Conservation (phyloP, 2,888 invertebrate genomes). For the Gortyna flavago region DNA sequence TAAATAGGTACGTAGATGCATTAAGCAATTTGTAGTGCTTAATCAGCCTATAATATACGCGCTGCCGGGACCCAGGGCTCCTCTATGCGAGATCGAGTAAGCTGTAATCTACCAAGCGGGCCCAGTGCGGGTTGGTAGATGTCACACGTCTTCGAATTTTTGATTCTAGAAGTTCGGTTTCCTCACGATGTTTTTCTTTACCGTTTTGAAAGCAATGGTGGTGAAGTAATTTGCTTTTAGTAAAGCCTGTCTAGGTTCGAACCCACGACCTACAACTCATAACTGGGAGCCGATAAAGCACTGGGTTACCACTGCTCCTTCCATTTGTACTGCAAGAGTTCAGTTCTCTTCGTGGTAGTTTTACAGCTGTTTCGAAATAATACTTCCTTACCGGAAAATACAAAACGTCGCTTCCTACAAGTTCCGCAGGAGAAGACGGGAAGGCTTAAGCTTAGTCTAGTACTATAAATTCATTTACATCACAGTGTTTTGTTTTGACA, state of each 20-base stretch:
- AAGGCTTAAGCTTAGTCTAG: conserved; percentile 29
- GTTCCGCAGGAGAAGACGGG: conserved; percentile 2
- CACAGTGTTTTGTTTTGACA: conserved; percentile 17
- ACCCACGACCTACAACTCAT: too few species aligned
- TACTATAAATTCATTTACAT: conserved; percentile 12
- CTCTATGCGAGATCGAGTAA: not conserved
- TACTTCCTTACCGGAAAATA: conserved; percentile 27
- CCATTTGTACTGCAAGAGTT: not conserved
- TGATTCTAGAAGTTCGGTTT: not conserved
- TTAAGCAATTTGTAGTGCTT: not conserved
- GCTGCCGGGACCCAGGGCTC: not conserved
- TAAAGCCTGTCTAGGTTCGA: too few species aligned
- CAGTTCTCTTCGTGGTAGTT: not conserved
- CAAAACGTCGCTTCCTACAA: conserved; percentile 8
- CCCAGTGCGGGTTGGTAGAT: not conserved
- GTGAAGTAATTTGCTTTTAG: not conserved
- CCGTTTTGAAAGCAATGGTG: not conserved
- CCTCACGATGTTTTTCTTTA: not conserved
- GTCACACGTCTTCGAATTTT: not conserved
- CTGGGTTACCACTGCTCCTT: too few species aligned
- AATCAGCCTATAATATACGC: too few species aligned
- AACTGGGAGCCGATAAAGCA: fast-evolving
- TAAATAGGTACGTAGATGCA: not conserved
- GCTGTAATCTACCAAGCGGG: not conserved
- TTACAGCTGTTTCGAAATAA: conserved; percentile 15